phyloP scores from a whole-genome alignment of 2,113 vertebrate genomes.

The Limnothrissa miodon region DNA sequence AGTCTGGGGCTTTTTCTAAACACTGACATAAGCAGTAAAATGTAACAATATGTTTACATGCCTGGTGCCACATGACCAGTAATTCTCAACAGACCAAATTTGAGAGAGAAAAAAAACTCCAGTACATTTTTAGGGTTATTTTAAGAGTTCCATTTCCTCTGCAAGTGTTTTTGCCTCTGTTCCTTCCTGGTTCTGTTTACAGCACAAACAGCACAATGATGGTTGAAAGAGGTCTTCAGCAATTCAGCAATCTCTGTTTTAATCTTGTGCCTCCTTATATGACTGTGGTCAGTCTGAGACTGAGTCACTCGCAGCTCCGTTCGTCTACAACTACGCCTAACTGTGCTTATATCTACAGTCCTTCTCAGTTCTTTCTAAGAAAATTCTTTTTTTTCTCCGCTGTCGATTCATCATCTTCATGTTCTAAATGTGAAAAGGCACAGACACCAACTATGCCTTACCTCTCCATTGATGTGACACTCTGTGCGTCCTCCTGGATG shows the following conservation, averaged over 20 bases:
- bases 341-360: not conserved
- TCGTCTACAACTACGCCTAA: not conserved
- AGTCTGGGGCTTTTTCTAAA: not conserved
- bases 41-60: too few relatives aligned
- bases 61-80: too few relatives aligned
- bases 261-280: not conserved
- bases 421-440: not conserved
- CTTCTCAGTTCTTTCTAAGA: not conserved
- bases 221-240: not conserved
- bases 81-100: not conserved
- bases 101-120: not conserved
- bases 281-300: not conserved
- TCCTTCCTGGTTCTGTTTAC: not conserved
- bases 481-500: constrained; percentile 67
- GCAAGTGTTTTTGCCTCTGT: not conserved
- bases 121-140: not conserved
- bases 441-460: constrained; percentile 27
- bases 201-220: not conserved
- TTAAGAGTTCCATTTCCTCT: too few relatives aligned
- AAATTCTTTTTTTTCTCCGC: not conserved
- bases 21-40: too few relatives aligned
- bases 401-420: not conserved
- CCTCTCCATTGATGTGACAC: constrained; percentile 63
- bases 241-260: not conserved
- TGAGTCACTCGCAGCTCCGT: not conserved